Base-by-base conservation (phyloP, 2,888 invertebrate species). In the Asteroscopus sphinx region DNA sequence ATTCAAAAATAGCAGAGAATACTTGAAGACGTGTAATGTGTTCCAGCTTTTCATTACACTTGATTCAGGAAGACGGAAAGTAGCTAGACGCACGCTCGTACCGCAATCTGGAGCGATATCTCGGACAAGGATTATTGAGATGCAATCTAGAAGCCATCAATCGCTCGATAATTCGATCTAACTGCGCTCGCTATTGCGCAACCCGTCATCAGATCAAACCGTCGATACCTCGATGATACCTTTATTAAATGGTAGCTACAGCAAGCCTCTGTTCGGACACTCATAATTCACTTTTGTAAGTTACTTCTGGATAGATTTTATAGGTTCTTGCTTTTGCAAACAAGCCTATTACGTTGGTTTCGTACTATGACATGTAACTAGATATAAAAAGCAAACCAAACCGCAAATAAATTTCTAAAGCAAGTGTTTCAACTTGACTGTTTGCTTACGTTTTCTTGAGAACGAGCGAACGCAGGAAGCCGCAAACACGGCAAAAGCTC, bases 61-160 rank as follows among this genome's bases (percentile, higher is more conserved):
- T 70, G 75, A 84, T 85, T 86, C 86, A 89, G 88, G 89, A 90
- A 92, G 87, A 85, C 83, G 57, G 64, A 82, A 56, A 59, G 88
- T 85, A 87, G 87, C 86, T 71, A 68, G 78, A 82, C 82, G 87
- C 85, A 82, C 83, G 87, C 81, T 85, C 81, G 62, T 75, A 71
- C 67, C 64, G 84, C 86, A 90, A 92, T 93, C 91, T 88, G 76
- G 55, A 80, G 76, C 85, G 83, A 86, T 86, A 89, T 90, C 89
- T 87, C 82, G 82, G 84, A 85, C 89, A 86, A 83, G 84, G 86
- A 88, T 91, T 91, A 93, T 92, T 92, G 93, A 92, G 93, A 92
- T 92, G 90, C 90, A 91, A 93, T 93, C 93, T 92, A 89, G 90
- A 83, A 90, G 88, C 92, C 80, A 92, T 90, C 88, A 90, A 91